Percentiles rank a stretch among this genome's conserved stretches.
These are phyloP conservation scores for Paratilapia polleni DNA, from an alignment of 2,113 vertebrate species.

Conservation along the genomic window DNA sequence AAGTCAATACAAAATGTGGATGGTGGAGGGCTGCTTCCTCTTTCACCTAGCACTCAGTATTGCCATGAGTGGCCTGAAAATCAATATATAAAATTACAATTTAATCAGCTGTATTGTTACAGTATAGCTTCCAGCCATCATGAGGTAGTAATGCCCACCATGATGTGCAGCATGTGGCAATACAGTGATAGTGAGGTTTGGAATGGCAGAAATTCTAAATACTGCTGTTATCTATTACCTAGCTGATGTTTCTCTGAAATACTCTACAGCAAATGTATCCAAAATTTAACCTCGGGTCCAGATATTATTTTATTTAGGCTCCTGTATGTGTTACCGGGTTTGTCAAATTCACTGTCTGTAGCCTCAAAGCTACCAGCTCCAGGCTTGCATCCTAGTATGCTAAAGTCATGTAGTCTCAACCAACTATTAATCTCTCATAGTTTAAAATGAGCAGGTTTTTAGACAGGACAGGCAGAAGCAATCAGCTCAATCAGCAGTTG, in stretches of 20 bases:
- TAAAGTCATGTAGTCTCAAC: background rate
- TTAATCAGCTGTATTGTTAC: background rate
- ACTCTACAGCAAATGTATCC: background rate
- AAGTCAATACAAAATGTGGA: background rate
- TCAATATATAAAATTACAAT: background rate
- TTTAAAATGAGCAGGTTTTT: background rate
- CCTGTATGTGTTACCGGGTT: accelerated
- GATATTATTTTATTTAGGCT: background rate
- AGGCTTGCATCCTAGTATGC: background rate
- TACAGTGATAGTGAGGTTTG: background rate
- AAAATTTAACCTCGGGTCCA: background rate
- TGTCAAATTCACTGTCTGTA: accelerated
- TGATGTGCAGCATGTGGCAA: background rate
- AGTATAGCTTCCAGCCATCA: background rate
- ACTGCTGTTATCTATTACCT: background rate
- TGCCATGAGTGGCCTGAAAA: background rate
- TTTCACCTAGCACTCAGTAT: background rate
- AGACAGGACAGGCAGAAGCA: background rate
- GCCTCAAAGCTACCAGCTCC: background rate
- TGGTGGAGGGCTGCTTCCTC: background rate
- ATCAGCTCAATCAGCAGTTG: background rate
- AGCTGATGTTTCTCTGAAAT: background rate
- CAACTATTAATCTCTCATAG: background rate
- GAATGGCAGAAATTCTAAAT: background rate
- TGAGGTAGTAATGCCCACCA: background rate